Conservation (phyloP, 2,797 vertebrate genomes). For the Chromis chromis region DNA sequence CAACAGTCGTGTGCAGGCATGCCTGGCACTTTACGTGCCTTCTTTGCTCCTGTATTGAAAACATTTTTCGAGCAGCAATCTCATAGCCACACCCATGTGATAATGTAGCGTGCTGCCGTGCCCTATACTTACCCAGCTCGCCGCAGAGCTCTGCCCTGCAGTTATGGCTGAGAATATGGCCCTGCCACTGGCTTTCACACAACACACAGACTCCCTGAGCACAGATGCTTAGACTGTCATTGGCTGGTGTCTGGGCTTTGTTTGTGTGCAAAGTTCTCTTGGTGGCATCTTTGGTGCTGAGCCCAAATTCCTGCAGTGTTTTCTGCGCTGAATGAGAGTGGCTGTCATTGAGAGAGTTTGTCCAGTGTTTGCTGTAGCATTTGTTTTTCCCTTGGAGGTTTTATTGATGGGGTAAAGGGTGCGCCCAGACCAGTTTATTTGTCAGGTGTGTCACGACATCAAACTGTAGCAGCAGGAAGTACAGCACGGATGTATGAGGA, state of each 20-base stretch:
- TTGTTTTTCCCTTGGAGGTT: background rate
- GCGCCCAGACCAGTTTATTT: background rate
- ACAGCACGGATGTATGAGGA: background rate
- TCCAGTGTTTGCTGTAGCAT: background rate
- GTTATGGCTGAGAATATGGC: constrained; percentile 66
- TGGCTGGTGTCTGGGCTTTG: constrained; percentile 30
- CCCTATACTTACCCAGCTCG: constrained; percentile 81
- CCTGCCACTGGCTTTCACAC: constrained; percentile 62
- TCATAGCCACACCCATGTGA: constrained; percentile 77
- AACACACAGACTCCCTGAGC: constrained; percentile 35
- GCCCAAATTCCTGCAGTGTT: constrained; percentile 34
- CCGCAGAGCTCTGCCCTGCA: constrained; percentile 81
- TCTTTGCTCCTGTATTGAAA: constrained; percentile 56
- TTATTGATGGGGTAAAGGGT: constrained; percentile 13
- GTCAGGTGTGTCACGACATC: background rate
- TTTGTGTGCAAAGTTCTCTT: constrained; percentile 35
- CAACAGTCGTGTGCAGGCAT: constrained; percentile 70
- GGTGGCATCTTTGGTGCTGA: constrained; percentile 24
- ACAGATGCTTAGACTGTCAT: constrained; percentile 34
- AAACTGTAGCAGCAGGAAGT: background rate
- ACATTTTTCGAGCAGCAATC: constrained; percentile 57
- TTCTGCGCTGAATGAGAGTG: background rate
- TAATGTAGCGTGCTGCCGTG: constrained; percentile 71
- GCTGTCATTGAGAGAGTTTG: background rate
- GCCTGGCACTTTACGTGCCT: constrained; percentile 64